phyloP scores from a whole-genome alignment of 2,113 vertebrate species.

The Nannospalax galili region DNA sequence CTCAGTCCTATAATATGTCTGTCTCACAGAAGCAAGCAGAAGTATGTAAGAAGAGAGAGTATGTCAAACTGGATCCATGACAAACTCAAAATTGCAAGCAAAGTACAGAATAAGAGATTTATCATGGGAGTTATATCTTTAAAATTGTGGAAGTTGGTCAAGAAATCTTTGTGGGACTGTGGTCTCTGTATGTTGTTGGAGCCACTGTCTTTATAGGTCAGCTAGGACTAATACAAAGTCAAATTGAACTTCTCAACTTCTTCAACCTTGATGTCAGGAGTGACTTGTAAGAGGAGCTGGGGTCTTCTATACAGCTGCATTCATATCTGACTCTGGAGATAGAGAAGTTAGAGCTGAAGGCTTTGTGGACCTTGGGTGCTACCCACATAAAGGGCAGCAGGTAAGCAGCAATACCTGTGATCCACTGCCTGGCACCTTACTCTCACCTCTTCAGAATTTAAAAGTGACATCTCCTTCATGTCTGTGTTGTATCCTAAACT shows the following conservation, averaged over 20 bases:
- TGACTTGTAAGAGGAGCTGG: neutral
- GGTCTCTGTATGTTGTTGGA: neutral
- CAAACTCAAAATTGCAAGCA: neutral
- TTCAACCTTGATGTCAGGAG: neutral
- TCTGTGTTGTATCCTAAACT: neutral
- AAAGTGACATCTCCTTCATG: neutral
- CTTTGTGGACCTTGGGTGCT: neutral
- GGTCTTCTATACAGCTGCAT: neutral
- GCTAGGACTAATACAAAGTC: neutral
- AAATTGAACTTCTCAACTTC: neutral
- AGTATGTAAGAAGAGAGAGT: neutral
- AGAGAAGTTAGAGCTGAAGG: neutral
- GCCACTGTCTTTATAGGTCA: neutral
- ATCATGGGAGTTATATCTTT: neutral
- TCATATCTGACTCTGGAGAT: neutral
- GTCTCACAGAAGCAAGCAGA: slow-evolving; percentile 9
- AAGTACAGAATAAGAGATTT: neutral
- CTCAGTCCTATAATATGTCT: neutral
- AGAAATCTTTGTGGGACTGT: neutral
- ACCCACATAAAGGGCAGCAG: neutral
- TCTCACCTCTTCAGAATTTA: neutral
- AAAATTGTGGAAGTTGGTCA: neutral
- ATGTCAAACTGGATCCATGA: neutral
- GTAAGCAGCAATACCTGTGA: neutral
- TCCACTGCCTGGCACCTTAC: neutral